Base-by-base conservation (phyloP, 92 coral and sea anemone species). In the Porites evermanni region DNA sequence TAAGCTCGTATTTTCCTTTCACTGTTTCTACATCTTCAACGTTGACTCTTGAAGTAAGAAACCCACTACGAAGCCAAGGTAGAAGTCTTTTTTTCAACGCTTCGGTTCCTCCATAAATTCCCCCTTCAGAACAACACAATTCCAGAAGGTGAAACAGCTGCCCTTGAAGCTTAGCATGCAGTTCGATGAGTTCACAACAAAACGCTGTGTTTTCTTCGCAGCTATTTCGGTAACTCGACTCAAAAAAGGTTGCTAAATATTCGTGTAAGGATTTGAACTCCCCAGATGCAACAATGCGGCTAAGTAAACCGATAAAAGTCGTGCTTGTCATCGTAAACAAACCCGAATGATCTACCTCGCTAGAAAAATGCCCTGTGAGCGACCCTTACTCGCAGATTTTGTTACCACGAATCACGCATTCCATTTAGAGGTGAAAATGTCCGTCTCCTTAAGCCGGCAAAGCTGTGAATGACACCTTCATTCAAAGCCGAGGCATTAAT, bases 91-190 rank as follows among this genome's bases (percentile, higher is more conserved):
- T 95, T 68, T 89, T 89, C 64, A 93, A 54, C n/a, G 95, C 88
- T 74, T 89, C 90, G 80, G 81, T 89, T 10, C 96, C 95, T 24
- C 95, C 95, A 19, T 95, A 89, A 20, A 84, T 66, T 6, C 93
- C 93, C 10, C 95, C 98, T 64, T 95, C 97, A 29, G 83, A 89
- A 6, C 92, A 80, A 72, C 95, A 95, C 80, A 95, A 86, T 23
- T 91, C 82, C 64, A 95, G 79, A 53, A 95, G 91, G 10, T 92
- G 93, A 77, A 95, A 95, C 69, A 95, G 86, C 86, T 95, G 94
- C 17, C 95, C 91, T 86, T 95, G 97, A 2, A 94, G 88, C 20
- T 80, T 87, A 9, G 93, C 91, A 67, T 93, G 94, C 53, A 89
- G 86, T 73, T 91, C 92, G 21, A 95, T 92, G 19, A 95, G 47